Evolutionary conservation across 2,888 invertebrate genomes (phyloP), one percentile per base, ranked within the genome.

Genomic region (Cosmorhoe ocellata): DNA sequence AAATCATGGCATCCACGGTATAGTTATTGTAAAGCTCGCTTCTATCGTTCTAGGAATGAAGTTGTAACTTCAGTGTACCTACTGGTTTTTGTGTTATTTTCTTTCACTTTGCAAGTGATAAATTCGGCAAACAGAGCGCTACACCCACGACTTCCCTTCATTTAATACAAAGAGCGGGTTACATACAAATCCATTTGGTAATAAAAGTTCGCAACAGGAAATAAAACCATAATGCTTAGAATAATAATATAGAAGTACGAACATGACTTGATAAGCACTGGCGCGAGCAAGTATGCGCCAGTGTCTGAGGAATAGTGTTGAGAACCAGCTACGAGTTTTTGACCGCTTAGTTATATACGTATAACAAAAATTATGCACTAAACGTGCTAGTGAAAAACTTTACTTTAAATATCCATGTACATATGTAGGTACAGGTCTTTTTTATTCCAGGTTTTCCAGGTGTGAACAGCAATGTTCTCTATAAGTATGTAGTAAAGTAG

Each of bases 191-290:
- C 54, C 46, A 59, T 62, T 58, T 34, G 40, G 52, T 38, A 56
- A 56, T 62, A 62, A 59, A 59, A 59, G 46, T 56, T 46, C 62
- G 55, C 51, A 59, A 57, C 52, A 49, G 58, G 56, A 51, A 51
- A 61, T 61, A 61, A 58, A 44, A 48, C 48, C 34, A 40, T 39
- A 18, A 32, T 26, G 27, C 43, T n/a, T 6, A 22, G 52, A 48
- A 37, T 32, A 37, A 44, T 22, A 36, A 36, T 34, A 33, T 6
- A 14, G 6, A 31, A 18, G 34, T 34, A 6, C 18, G 10, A 34
- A n/a, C 37, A 4, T 10, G 10, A 36, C 18, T 18, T 18, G n/a
- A n/a, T n/a, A 22, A 10, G 7, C 9, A 33, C n/a, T 18, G 18
- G 18, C 33, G 10, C 6, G 34, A 34, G 34, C n/a, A 34, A 18